Evolutionary conservation across 2,113 vertebrate genomes (phyloP).

Genomic region (Macroglossus sobrinus): DNA sequence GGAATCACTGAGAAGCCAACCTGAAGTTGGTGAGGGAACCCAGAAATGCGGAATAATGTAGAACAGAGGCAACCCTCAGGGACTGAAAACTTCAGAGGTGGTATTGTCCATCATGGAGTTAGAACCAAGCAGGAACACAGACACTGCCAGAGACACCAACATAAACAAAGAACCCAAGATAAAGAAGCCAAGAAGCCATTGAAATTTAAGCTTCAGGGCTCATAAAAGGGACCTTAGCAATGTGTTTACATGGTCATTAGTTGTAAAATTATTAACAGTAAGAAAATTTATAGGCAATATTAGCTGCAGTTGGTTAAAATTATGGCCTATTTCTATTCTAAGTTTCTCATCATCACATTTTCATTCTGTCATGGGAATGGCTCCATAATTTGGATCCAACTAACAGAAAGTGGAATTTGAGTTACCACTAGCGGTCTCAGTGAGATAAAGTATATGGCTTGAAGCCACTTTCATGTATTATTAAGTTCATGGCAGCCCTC

Average conservation of each 20-base stretch:
- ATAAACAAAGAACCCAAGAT: not conserved
- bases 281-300: not conserved
- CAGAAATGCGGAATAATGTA: rapidly evolving
- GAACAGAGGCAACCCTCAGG: not conserved
- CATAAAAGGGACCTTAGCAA: not conserved
- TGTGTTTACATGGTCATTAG: not conserved
- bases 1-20: not conserved
- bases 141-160: not conserved
- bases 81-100: not conserved
- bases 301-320: not conserved
- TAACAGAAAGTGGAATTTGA: not conserved
- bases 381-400: not conserved
- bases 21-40: not conserved
- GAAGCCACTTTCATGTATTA: not conserved
- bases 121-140: not conserved
- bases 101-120: not conserved
- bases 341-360: not conserved
- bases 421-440: not conserved
- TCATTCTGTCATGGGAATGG: not conserved
- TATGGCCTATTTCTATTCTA: not conserved
- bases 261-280: not conserved
- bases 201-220: not conserved
- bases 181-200: not conserved
- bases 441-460: not conserved
- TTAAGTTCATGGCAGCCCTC: not conserved